A percentile compares a stretch with the other conserved stretches of the same genome.
phyloP scores from a whole-genome alignment of 37 sponge, comb jelly and placozoan species.

The Spongilla lacustris region DNA sequence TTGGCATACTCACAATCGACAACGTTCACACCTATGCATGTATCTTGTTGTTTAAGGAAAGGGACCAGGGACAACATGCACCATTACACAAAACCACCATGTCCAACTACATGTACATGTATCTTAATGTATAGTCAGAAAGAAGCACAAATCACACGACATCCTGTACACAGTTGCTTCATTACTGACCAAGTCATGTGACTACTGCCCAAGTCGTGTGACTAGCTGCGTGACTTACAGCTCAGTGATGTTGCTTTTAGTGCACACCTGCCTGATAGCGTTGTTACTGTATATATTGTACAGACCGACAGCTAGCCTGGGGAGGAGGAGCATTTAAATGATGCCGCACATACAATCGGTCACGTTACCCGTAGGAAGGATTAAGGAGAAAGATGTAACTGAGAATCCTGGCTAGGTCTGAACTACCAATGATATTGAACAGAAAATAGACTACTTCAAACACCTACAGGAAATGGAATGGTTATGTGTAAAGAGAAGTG shows the following conservation, averaged over 20 bases:
- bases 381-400: constrained; percentile 64
- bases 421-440: not conserved
- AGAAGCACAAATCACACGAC: no score
- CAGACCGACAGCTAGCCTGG: constrained; percentile 47
- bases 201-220: not conserved
- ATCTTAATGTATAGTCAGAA: no score
- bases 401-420: constrained; percentile 17
- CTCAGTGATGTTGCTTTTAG: not conserved
- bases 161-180: no score
- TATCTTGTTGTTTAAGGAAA: no score
- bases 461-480: not conserved
- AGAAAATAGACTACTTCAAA: not conserved
- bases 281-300: constrained; percentile 71
- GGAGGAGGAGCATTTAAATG: not conserved
- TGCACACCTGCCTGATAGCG: constrained; percentile 17
- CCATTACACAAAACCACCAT: no score
- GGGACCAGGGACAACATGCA: no score
- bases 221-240: constrained; percentile 10
- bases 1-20: no score
- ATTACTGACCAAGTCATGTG: not conserved
- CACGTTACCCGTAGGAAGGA: constrained; percentile 67
- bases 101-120: no score
- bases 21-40: no score
- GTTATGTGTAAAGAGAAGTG: no score
- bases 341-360: not conserved